These are phyloP conservation scores for Noctua comes DNA, from an alignment of 2,888 invertebrate genomes.

Conservation along the genomic window DNA sequence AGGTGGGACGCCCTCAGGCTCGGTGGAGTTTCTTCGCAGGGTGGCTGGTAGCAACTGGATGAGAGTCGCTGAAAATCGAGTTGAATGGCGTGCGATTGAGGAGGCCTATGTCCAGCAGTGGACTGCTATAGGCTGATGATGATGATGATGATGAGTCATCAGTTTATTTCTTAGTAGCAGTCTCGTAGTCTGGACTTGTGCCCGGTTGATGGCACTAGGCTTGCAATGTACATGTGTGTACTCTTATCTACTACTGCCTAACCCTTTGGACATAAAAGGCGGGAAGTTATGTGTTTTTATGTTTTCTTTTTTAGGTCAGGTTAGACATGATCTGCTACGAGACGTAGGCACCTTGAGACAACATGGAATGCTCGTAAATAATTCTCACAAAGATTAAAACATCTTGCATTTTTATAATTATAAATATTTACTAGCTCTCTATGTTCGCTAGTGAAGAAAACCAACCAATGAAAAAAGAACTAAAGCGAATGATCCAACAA, in stretches of 20 bases:
- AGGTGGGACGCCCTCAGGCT: no score
- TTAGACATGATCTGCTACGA: neutral
- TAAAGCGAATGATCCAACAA: neutral
- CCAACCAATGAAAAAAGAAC: neutral
- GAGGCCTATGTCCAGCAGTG: no score
- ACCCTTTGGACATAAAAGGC: neutral
- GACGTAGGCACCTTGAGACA: neutral
- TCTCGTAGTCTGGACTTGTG: no score
- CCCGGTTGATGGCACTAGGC: no score
- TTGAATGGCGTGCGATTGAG: no score
- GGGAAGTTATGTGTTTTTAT: neutral
- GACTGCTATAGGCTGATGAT: no score
- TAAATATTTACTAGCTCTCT: neutral
- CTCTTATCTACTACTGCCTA: neutral
- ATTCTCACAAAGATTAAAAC: neutral
- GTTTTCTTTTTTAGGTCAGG: neutral
- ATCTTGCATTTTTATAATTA: neutral
- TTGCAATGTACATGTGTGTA: neutral
- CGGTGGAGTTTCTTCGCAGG: no score
- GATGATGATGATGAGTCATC: no score
- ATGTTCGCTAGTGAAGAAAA: neutral
- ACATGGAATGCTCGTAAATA: conserved; percentile 9
- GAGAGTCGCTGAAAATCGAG: no score
- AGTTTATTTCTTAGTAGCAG: no score
- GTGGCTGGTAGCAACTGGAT: no score